Base-by-base conservation (phyloP, 2,888 invertebrate genomes). In the Rhopalosiphum nymphaeae region DNA sequence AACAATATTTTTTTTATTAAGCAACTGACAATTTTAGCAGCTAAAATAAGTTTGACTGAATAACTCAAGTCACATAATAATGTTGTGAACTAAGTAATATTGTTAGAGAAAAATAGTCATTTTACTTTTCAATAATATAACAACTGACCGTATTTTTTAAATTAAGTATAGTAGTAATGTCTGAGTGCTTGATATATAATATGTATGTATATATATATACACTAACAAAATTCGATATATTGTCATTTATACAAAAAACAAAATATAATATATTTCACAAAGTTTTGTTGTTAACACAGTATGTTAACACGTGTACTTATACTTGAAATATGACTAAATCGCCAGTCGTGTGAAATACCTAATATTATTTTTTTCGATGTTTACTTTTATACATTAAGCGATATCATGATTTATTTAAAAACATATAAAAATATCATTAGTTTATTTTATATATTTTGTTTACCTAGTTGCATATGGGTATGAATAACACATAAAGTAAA, bases 331-430 rank as follows among this genome's bases (percentile, higher is more conserved):
- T 49, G 26, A 78, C 13, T 7, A 42, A 49, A 78, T 78, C 26
- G 16, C 25, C 49, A 49, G 78, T 91, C 78, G 11, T 78, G 78
- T 91, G 78, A 78, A 49, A 91, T 49, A 67, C 89, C 42, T 89
- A 36, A 36, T 53, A 91, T 78, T 29, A 26, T 91, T 78, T 26
- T 49, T 91, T 42, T 42, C 36, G 21, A 16, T 78, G 49, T 91
- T 78, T 91, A 53, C 53, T 53, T 53, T 21, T 91, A 36, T 4
- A 53, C 16, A 21, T 42, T 78, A 1, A 36, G 49, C 9, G 1
- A 91, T 44, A 36, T 78, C 67, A 42, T 53, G 67, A 91, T 78
- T 78, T 78, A 78, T 91, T 67, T 4, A 26, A 16, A 78, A 91
- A 78, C 42, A 26, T 42, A 42, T 49, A 26, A 36, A 91, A 78